Evolutionary conservation across 2,888 invertebrate species (phyloP).

Genomic region (Leptothorax acervorum): DNA sequence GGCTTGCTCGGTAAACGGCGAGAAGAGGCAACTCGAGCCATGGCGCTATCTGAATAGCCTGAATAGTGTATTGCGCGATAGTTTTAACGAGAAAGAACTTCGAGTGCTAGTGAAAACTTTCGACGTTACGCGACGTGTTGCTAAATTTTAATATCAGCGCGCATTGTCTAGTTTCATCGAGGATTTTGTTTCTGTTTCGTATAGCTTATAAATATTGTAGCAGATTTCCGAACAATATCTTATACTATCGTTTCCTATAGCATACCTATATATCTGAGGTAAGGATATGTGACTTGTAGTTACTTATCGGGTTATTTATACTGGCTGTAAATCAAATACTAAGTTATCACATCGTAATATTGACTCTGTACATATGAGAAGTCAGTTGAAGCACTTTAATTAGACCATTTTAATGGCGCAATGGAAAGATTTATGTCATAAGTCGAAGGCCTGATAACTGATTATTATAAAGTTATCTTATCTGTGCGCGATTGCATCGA

Average conservation of each 20-base stretch:
- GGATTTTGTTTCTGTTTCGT: neutral
- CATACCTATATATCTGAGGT: neutral
- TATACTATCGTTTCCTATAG: neutral
- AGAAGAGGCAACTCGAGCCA: constrained; percentile 16
- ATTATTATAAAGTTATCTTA: neutral
- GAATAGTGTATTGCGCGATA: constrained; percentile 51
- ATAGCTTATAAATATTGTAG: neutral
- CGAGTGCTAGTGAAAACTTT: constrained; percentile 39
- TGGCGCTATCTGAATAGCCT: constrained; percentile 50
- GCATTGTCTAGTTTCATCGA: neutral
- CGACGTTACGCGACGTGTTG: constrained; percentile 20
- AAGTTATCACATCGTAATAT: neutral
- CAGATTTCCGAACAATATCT: neutral
- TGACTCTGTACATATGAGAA: neutral
- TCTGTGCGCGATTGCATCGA: neutral
- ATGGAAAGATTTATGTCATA: neutral
- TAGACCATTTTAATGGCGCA: neutral
- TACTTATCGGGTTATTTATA: neutral
- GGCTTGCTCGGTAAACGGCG: constrained; percentile 16
- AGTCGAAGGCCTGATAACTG: neutral
- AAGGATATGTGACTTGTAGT: neutral
- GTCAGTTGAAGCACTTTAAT: neutral
- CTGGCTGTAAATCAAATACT: neutral
- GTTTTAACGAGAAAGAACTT: constrained; percentile 52
- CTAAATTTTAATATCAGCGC: constrained; percentile 16